Evolutionary conservation across 1,140 invertebrate genomes (phyloP).

Genomic region (Anoplophora glabripennis): DNA sequence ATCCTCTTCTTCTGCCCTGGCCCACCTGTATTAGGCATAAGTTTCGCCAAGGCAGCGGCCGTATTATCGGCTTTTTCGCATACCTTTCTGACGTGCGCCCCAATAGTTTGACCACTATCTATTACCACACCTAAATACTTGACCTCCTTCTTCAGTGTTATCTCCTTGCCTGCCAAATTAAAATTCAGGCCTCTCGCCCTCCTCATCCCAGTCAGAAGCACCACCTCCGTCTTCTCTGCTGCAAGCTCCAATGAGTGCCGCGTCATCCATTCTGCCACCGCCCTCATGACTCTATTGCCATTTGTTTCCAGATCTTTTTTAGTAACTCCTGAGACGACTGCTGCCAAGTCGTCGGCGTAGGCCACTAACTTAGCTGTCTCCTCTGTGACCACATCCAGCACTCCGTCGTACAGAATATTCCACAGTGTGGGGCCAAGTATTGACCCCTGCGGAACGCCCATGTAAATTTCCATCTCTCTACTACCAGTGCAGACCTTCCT

Average conservation of each 20-base stretch:
- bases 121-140: constrained; percentile 31
- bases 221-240: constrained; percentile 30
- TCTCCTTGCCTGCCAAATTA: neutral
- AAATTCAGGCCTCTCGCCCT: neutral
- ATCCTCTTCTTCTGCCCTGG: neutral
- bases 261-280: constrained; percentile 15
- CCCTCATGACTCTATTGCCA: constrained; percentile 14
- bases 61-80: constrained; percentile 1
- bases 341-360: constrained; percentile 40
- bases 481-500: no score
- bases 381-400: constrained; percentile 33
- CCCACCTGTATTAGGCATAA: constrained; percentile 16
- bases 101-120: constrained; percentile 22
- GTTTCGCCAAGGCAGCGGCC: constrained; percentile 16
- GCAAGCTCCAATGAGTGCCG: constrained; percentile 26
- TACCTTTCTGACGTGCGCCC: constrained; percentile 20
- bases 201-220: constrained; percentile 19
- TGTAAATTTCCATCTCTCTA: neutral
- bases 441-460: constrained; percentile 38
- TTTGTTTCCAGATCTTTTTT: constrained; percentile 12
- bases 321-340: constrained; percentile 21
- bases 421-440: constrained; percentile 41
- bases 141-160: constrained; percentile 13
- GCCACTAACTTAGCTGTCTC: constrained; percentile 18
- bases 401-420: constrained; percentile 39